Evolutionary conservation across 2,113 vertebrate species (phyloP), one percentile per base, ranked within the genome.

Genomic region (Semnornis frantzii): DNA sequence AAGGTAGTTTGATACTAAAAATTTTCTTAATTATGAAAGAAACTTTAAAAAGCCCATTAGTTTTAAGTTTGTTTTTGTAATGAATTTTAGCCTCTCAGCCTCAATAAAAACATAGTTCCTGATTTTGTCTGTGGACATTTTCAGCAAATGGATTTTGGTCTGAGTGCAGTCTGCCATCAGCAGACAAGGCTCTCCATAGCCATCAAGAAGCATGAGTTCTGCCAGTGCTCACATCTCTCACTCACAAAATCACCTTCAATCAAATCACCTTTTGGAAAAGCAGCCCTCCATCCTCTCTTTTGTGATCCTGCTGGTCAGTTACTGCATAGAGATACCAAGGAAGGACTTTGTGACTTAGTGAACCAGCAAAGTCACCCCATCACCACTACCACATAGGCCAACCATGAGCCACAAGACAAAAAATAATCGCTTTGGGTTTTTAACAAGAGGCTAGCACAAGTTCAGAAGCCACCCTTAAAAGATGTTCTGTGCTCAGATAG

Each of bases 111-210:
- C 20, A 46, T 2, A 33, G 19, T 2, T 48, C 73, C 86, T 54
- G 8, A 39, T 73, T 55, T 15, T 0, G 0, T 34, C 90, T 33
- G 37, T 2, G 5, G 72, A 52, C 15, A 42, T 33, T 72, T 68
- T 75, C 58, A 46, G 18, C 23, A 12, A 34, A 37, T 15, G 18
- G 31, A 15, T 73, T 76, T 73, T 65, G 34, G 16, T 34, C 65
- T 58, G 60, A 73, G 64, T 0, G 0, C 25, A 57, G 80, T 37
- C 33, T 69, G 42, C 27, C 2, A 0, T 25, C 68, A 71, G 37
- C 37, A 85, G 15, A n/a, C 0, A 0, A 78, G 37, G 37, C 9
- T 87, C 66, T 55, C 37, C 4, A 7, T 4, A 1, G 37, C 15
- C 74, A 79, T 23, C 1, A 5, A 87, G 60, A 33, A 81, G 19